A percentile compares a stretch with the other conserved stretches of the same genome.
phyloP scores from a whole-genome alignment of 2,113 vertebrate species.

The Aspiorhynchus laticeps region DNA sequence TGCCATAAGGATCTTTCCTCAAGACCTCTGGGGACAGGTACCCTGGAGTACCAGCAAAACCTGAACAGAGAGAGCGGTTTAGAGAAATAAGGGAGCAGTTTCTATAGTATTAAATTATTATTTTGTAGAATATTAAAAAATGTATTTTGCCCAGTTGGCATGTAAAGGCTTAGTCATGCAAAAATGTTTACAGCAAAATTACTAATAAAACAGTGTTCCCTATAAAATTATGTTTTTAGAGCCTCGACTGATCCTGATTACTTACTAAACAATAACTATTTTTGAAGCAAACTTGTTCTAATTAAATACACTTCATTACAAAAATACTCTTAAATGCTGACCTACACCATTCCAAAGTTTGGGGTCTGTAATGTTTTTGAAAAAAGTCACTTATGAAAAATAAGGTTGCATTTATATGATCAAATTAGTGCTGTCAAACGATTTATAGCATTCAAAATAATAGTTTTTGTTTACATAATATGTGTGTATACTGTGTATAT shows the following conservation, averaged over 20 bases:
- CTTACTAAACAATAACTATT: not conserved
- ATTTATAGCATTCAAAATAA: too few species aligned
- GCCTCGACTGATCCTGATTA: not conserved
- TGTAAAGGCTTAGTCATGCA: slow-evolving; percentile 18
- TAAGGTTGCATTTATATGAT: not conserved
- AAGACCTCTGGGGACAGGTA: slow-evolving; percentile 96
- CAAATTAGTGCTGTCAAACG: not conserved
- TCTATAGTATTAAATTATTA: not conserved
- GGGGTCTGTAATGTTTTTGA: not conserved
- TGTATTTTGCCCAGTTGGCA: not conserved
- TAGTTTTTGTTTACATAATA: too few species aligned
- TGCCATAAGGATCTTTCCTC: slow-evolving; percentile 97
- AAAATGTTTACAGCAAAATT: not conserved
- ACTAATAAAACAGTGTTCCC: not conserved
- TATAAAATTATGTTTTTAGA: not conserved
- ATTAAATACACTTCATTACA: not conserved
- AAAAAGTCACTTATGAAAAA: not conserved
- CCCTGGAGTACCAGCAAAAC: slow-evolving; percentile 96
- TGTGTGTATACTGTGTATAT: too few species aligned
- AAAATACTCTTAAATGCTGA: not conserved
- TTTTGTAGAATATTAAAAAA: not conserved
- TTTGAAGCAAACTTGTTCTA: not conserved
- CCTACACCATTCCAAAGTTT: not conserved
- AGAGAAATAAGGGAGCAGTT: not conserved
- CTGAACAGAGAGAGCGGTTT: slow-evolving; percentile 67